Base-by-base conservation (phyloP, 2,888 invertebrate species). In the Drosophila robusta region DNA sequence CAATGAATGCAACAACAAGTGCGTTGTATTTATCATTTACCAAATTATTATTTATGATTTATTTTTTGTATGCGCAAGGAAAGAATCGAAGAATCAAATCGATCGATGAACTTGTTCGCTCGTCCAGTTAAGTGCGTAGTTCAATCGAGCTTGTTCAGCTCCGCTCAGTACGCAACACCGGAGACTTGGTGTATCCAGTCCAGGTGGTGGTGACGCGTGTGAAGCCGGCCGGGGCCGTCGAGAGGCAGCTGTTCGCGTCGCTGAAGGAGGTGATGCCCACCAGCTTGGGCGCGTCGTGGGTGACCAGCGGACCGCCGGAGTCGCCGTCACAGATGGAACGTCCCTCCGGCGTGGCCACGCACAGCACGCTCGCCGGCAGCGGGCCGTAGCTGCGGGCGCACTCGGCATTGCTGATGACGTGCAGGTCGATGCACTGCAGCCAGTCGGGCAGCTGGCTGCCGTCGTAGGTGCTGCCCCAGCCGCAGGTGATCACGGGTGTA, bases 321-420 rank as follows among this genome's bases (percentile, higher is more conserved):
- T 83, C 83, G 1, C 84, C 85, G 8, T 63, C 58, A 36, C 83
- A 83, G 9, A 79, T 77, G 24, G 76, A 74, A 6, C 52, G 64
- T 12, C 78, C 71, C n/a, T 66, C 46, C 4, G 68, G 55, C 1
- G 72, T 70, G 14, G 22, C 46, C 6, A 76, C 68, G 32, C 84
- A 84, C 6, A 82, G 2, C 0, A 70, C 68, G 26, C 58, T 51
- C 18, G 61, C 74, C 0, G 70, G 64, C 18, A 84, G 62, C 4
- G 90, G 87, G 12, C 91, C 91, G 36, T 92, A 92, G 61, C 90
- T 90, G 65, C 91, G 91, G 0, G 91, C 91, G 78, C 89, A 85
- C 90, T 92, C 34, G 83, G 79, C 42, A 90, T 90, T 75, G 78
- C 81, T 29, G 85, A 89, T 32, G 64, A 78, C 36, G 57, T 54